These are phyloP conservation scores for Drepanosiphum platanoidis DNA, from an alignment of 2,888 invertebrate genomes.

Conservation along the genomic window DNA sequence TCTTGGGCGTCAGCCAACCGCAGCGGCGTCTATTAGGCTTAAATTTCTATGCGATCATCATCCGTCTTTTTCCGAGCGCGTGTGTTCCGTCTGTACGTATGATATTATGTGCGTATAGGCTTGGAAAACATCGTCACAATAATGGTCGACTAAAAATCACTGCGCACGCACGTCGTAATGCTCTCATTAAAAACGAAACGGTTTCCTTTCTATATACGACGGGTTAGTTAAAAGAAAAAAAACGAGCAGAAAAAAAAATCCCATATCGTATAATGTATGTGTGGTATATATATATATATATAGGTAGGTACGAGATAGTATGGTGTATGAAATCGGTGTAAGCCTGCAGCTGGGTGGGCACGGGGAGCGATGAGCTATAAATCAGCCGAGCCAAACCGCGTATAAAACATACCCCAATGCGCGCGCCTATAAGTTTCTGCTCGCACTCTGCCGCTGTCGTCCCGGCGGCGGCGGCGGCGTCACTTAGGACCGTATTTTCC, in stretches of 20 bases:
- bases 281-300: background rate
- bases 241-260: background rate
- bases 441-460: background rate
- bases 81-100: background rate
- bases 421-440: constrained; percentile 5
- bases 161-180: constrained; percentile 23
- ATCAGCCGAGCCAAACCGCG: constrained; percentile 44
- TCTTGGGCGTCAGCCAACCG: constrained; percentile 42
- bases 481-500: too few relatives aligned
- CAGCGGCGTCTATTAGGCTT: background rate
- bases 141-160: constrained; percentile 47
- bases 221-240: constrained; percentile 21
- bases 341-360: constrained; percentile 43
- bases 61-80: constrained; percentile 15
- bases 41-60: constrained; percentile 20
- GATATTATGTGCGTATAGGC: background rate
- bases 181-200: constrained; percentile 57
- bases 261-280: background rate
- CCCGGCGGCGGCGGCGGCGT: too few relatives aligned
- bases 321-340: constrained; percentile 24
- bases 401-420: constrained; percentile 39
- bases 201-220: constrained; percentile 41
- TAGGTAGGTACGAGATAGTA: background rate
- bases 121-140: constrained; percentile 41
- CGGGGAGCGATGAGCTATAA: constrained; percentile 41